Base-by-base conservation (phyloP, 37 sponge, comb jelly and placozoan genomes). In the Chondrosia reniformis region DNA sequence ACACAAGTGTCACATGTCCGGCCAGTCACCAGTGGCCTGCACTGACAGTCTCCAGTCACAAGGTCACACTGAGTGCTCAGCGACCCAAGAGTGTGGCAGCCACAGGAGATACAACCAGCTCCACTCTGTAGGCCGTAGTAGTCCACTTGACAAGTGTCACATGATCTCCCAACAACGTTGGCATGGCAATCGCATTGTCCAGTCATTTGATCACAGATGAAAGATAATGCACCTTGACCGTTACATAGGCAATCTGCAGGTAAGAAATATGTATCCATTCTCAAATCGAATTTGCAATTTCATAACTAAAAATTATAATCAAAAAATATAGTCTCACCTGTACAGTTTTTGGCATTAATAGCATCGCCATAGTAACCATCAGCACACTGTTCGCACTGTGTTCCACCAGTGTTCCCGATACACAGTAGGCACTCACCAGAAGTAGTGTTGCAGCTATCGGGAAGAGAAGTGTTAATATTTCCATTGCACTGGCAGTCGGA, bases 371-470 rank as follows among this genome's bases (percentile, higher is more conserved):
- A 85, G 78, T 61, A 90, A 55, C 86, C 86, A 45, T 77, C 75
- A 6, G 74, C 58, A 69, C 91, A 85, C 63, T 19, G 65, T 41
- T 81, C 83, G 67, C 86, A 82, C 46, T 32, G 30, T 5, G 66
- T 76, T 24, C 94, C 94, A 28, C 80, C 78, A 52, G 95, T 90
- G 66, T 90, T 90, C 19, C 79, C 66, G 19, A 76, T 39, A 42
- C 95, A 94, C 69, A 77, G 40, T 21, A 77, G 45, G 46, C 96
- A 96, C 30, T 87, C 55, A 22, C 96, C 96, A 39, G 88, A 87
- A 0, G 64, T 72, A 12, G 44, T 66, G 77, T 96, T 80, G 75
- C 96, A 96, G 72, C 84, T 87, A 37, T 59, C 82, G 19, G 80
- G 73, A 15, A 63, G 74, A 44, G 46, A 57, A 15, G 37, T 13